These are phyloP conservation scores for Tuberolachnus salignus DNA, from an alignment of 2,888 invertebrate genomes.

Conservation along the genomic window DNA sequence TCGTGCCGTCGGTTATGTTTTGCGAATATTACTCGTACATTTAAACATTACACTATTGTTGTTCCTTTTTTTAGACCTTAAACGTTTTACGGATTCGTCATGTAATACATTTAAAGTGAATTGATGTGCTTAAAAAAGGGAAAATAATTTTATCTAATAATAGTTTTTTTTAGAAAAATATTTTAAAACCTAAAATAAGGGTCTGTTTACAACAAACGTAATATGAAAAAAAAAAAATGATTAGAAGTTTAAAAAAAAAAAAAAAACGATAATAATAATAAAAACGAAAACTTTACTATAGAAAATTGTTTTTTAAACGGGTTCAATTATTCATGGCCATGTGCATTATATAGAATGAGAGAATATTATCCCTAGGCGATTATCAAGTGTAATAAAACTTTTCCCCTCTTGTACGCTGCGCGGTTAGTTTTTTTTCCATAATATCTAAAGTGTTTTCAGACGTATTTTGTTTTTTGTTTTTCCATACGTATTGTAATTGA, in stretches of 20 bases:
- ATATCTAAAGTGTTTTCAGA: neutral
- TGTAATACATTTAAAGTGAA: too few species aligned
- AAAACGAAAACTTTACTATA: conserved; percentile 6
- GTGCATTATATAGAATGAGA: conserved; percentile 14
- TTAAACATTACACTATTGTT: too few species aligned
- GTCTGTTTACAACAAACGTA: neutral
- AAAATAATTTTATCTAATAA: too few species aligned
- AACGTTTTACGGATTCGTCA: too few species aligned
- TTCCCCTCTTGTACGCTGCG: neutral
- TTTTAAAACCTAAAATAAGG: neutral
- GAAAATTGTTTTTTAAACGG: conserved; percentile 35
- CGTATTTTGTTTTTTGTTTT: neutral
- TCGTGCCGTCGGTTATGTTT: too few species aligned
- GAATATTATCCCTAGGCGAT: conserved; percentile 25
- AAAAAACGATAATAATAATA: too few species aligned
- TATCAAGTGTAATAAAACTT: conserved; percentile 38
- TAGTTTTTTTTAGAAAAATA: neutral
- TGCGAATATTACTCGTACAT: too few species aligned
- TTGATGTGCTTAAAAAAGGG: too few species aligned
- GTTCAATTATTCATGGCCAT: conserved; percentile 36
- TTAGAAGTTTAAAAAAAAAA: conserved; percentile 19
- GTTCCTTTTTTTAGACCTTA: too few species aligned
- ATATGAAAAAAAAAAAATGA: conserved; percentile 5
- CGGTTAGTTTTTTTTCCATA: neutral
- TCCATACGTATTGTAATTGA: neutral